A percentile compares a stretch with the other conserved stretches of the same genome.
phyloP scores from a whole-genome alignment of 2,888 invertebrate genomes.

The Pseudococcus longispinus region DNA sequence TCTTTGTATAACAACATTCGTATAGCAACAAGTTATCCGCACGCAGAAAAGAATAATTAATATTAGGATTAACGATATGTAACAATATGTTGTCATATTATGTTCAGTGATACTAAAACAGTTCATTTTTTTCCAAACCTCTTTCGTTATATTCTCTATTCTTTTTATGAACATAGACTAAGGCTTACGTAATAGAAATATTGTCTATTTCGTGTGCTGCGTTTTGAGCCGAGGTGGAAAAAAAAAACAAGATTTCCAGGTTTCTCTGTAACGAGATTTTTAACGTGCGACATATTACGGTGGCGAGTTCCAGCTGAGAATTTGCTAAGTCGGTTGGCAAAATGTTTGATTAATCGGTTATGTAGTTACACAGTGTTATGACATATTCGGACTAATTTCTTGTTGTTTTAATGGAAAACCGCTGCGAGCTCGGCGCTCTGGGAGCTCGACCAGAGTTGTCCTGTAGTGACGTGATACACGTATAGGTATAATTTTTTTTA shows the following conservation, averaged over 20 bases:
- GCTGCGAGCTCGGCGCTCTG: background rate
- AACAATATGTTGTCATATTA: conserved; percentile 45
- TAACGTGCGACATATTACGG: conserved; percentile 21
- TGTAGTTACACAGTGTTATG: background rate
- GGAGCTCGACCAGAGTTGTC: background rate
- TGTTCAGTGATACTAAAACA: conserved; percentile 27
- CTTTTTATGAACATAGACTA: background rate
- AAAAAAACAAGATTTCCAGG: conserved; percentile 1
- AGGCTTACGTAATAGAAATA: conserved; percentile 17
- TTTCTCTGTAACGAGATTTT: conserved; percentile 8
- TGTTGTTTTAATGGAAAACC: conserved; percentile 6
- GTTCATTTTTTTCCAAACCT: background rate
- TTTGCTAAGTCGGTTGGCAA: conserved; percentile 27
- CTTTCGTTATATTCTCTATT: no score
- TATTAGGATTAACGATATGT: conserved; percentile 43
- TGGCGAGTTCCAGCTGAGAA: conserved; percentile 34
- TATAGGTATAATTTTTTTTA: background rate
- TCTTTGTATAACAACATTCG: conserved; percentile 28
- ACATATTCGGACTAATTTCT: conserved; percentile 29
- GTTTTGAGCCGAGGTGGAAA: background rate
- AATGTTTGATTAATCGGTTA: conserved; percentile 42
- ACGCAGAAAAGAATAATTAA: conserved; percentile 42
- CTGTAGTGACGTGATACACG: background rate
- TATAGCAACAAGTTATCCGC: conserved; percentile 24
- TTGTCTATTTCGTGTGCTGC: background rate